Base-by-base conservation (phyloP, 2,888 invertebrate genomes). In the Parelbella ahira region DNA sequence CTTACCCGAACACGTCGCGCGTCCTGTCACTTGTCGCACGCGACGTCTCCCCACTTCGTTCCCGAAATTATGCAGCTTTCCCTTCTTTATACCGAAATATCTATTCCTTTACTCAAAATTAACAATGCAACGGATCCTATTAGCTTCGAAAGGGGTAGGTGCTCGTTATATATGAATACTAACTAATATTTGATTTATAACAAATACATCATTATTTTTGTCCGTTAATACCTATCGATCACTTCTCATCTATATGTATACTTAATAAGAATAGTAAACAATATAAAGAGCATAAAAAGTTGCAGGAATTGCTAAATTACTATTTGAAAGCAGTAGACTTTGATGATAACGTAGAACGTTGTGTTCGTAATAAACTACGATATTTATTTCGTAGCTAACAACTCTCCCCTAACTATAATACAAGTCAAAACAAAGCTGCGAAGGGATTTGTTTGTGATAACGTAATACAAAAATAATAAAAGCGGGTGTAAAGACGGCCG, bases 21-120 rank as follows among this genome's bases (percentile, higher is more conserved):
- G 68, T 68, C 75, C 74, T 82, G 82, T 82, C 83, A 83, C 69
- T 78, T 78, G 78, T 80, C 81, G 68, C 78, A 73, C 68, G 73
- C 68, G 63, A 73, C 68, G 67, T 63, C 62, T 42, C 41, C 41
- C 41, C 34, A 27, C 21, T 37, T 32, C 39, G 8, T 9, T 28
- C 21, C 41, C 39, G 69, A 69, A 75, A 68, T 67, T 68, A 61
- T 68, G 72, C 68, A 73, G 58, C 63, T 67, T 64, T 62, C 62
- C 63, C 59, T 60, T 63, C 59, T 53, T 54, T 63, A 59, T 67
- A 68, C 68, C 65, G 61, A 48, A 51, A 47, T 39, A 11, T 19
- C 18, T 13, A 11, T 27, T 27, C 32, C 39, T 21, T 38, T 21
- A 13, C 13, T 21, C 30, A 27, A 45, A 21, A 37, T 21, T 30